These are phyloP conservation scores for Antheraea mylitta DNA, from an alignment of 1,140 invertebrate species.

Conservation along the genomic window DNA sequence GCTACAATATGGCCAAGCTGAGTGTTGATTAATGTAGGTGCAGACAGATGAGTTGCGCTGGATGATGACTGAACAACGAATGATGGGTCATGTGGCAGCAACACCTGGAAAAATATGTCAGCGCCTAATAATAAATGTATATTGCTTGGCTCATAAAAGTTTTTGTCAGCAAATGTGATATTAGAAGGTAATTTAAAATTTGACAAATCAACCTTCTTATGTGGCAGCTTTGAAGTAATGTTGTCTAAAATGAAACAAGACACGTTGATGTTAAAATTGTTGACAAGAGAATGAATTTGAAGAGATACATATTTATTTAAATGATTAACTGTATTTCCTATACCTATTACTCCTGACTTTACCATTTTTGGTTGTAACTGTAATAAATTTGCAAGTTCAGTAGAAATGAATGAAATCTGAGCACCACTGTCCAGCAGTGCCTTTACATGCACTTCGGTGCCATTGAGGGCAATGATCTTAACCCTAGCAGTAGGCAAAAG, in stretches of 20 bases:
- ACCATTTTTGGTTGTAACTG: constrained; percentile 9
- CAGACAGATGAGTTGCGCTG: neutral
- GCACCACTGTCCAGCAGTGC: constrained; percentile 29
- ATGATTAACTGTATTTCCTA: constrained; percentile 24
- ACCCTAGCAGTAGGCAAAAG: constrained; percentile 18
- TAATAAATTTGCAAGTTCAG: constrained; percentile 13
- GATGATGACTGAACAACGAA: neutral
- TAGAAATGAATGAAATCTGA: constrained; percentile 28
- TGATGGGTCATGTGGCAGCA: constrained; percentile 11
- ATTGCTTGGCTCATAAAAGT: constrained; percentile 25
- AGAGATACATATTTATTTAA: constrained; percentile 22
- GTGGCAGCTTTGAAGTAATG: constrained; percentile 24
- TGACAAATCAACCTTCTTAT: constrained; percentile 22
- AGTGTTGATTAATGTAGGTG: constrained; percentile 13
- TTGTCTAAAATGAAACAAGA: constrained; percentile 20
- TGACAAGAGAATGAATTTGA: constrained; percentile 13
- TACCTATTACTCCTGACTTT: constrained; percentile 23
- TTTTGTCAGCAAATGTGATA: constrained; percentile 22
- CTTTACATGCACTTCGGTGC: constrained; percentile 19
- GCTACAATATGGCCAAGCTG: constrained; percentile 13
- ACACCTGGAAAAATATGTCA: constrained; percentile 25
- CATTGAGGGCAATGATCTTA: constrained; percentile 12
- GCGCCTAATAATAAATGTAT: constrained; percentile 32
- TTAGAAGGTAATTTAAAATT: constrained; percentile 20
- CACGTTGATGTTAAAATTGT: constrained; percentile 16